Percentiles rank a stretch among this genome's conserved stretches.
These are phyloP conservation scores for Oriolus oriolus DNA, from an alignment of 2,113 vertebrate species.

Conservation along the genomic window DNA sequence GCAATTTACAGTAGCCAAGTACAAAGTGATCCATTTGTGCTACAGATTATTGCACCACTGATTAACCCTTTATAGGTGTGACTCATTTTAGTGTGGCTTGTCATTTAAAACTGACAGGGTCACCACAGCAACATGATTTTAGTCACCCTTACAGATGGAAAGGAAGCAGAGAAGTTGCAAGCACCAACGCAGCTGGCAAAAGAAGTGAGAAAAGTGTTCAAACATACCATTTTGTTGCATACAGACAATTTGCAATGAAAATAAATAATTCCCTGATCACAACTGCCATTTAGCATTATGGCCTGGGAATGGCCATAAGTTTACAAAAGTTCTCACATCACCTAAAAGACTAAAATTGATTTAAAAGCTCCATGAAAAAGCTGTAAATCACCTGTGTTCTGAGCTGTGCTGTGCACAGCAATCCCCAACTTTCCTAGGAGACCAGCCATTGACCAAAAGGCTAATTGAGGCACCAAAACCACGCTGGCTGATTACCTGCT, in stretches of 20 bases:
- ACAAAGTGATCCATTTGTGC: background rate
- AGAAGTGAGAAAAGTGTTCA: background rate
- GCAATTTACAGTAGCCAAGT: background rate
- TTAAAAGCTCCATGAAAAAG: background rate
- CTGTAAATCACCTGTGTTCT: background rate
- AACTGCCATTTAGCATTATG: background rate
- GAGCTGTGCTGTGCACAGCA: background rate
- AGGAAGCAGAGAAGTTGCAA: background rate
- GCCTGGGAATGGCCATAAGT: background rate
- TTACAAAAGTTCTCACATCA: background rate
- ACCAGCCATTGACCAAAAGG: background rate
- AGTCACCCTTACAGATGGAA: slow-evolving; percentile 10
- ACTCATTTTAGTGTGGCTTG: background rate
- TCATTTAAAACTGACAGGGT: slow-evolving; percentile 45
- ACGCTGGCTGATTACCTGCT: background rate
- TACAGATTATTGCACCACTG: background rate
- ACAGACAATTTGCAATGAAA: background rate
- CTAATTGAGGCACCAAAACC: background rate
- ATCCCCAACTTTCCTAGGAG: background rate
- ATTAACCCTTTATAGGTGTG: background rate
- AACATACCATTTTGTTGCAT: background rate
- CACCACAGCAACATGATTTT: slow-evolving; percentile 34
- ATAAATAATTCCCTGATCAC: background rate
- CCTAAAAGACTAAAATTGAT: background rate
- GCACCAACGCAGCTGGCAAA: background rate